Conservation (phyloP, 37 sponge, comb jelly and placozoan species). For the Petrosia ficiformis region DNA sequence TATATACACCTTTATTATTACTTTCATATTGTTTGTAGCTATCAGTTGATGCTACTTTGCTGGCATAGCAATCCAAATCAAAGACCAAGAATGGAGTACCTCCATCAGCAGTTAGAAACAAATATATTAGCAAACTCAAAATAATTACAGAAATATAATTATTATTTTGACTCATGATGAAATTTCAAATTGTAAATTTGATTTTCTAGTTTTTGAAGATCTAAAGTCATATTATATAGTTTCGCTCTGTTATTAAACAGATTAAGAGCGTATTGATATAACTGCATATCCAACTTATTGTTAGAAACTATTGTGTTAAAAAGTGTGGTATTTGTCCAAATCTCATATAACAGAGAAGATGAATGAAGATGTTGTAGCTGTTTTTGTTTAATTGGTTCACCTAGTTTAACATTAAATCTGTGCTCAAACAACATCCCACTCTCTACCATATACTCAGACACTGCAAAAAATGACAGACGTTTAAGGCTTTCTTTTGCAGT, state of each 20-base stretch:
- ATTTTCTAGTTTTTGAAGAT: not conserved
- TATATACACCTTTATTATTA: not conserved
- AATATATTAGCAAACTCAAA: slow-evolving; percentile 37
- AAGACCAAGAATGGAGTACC: slow-evolving; percentile 22
- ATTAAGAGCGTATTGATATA: slow-evolving; percentile 70
- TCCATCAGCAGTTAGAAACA: slow-evolving; percentile 42
- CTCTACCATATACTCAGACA: slow-evolving; percentile 72
- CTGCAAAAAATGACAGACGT: slow-evolving; percentile 67
- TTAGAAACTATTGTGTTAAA: slow-evolving; percentile 29
- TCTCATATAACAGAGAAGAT: slow-evolving; percentile 18
- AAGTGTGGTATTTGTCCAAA: slow-evolving; percentile 22
- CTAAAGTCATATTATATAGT: not conserved
- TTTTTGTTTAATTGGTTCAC: slow-evolving; percentile 40
- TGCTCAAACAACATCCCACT: slow-evolving; percentile 63
- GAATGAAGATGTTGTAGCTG: slow-evolving; percentile 11
- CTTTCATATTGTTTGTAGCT: slow-evolving; percentile 15
- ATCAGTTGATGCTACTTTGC: slow-evolving; percentile 42
- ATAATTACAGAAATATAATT: too few species aligned
- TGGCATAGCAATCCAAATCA: slow-evolving; percentile 31
- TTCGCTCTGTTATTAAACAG: slow-evolving; percentile 46
- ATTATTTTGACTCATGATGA: too few species aligned
- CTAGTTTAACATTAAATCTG: slow-evolving; percentile 64
- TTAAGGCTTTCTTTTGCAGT: slow-evolving; percentile 72
- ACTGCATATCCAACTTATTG: slow-evolving; percentile 75
- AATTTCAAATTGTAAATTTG: not conserved